Percentiles rank a stretch among this genome's conserved stretches.
Conservation (phyloP, 2,113 vertebrate genomes). For the Lathamus discolor region DNA sequence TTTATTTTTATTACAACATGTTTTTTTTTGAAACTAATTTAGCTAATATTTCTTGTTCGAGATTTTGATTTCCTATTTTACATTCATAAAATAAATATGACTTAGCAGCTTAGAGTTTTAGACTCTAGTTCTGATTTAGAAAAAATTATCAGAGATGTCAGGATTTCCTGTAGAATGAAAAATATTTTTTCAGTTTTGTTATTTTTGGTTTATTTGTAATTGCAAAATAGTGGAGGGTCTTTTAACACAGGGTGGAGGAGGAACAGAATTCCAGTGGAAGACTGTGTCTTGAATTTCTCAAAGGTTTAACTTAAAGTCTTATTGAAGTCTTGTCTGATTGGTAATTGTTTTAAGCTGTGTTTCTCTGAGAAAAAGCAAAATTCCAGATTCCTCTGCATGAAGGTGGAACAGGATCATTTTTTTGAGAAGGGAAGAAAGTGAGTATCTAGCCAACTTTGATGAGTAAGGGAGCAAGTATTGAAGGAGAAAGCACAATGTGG, state of each 20-base stretch:
- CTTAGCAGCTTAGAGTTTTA: background rate
- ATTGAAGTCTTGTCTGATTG: background rate
- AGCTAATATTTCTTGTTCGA: background rate
- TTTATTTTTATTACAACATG: background rate
- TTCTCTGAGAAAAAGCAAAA: background rate
- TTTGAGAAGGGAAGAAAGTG: background rate
- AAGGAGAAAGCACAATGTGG: background rate
- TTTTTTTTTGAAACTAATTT: background rate
- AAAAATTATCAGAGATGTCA: background rate
- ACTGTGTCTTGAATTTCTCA: background rate
- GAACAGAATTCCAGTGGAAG: background rate
- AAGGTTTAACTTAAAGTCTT: background rate
- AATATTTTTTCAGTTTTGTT: background rate
- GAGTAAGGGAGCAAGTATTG: background rate
- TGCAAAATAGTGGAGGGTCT: background rate
- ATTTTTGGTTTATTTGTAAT: background rate
- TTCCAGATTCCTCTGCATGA: background rate
- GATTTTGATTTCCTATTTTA: background rate
- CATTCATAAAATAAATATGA: background rate
- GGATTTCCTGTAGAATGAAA: background rate
- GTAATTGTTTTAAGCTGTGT: background rate
- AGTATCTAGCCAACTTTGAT: background rate
- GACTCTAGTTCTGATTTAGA: background rate
- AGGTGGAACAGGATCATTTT: background rate
- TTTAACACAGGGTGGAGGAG: background rate